Evolutionary conservation across 2,113 vertebrate genomes (phyloP), one percentile per base, ranked within the genome.

Genomic region (Siniperca chuatsi): DNA sequence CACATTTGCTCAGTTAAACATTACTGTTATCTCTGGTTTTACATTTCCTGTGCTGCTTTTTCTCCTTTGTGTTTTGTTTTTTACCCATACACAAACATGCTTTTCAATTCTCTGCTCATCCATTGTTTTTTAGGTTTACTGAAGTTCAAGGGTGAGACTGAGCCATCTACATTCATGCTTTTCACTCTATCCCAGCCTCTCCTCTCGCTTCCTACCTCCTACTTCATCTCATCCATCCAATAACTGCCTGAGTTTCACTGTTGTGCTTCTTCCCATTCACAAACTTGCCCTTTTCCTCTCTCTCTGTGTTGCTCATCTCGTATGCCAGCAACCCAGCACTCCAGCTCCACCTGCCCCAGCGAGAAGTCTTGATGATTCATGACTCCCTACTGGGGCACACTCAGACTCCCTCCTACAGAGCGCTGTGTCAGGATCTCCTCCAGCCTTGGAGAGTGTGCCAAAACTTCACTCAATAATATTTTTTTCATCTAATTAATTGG

Each of bases 341-440:
- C 0, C 44, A 57, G 25, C 60, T 72, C 67, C 66, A 73, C 69
- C 33, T 69, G 50, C 54, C 65, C 73, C 44, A 35, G 11, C 21
- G 1, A 72, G 71, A 20, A 80, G 68, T 74, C 54, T 64, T 70
- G 66, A 61, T 88, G 75, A 82, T 50, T 82, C 67, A 73, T 48
- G 71, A 54, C 55, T 74, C 62, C 78, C 75, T 29, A 44, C 81
- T 76, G 81, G 44, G 40, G 23, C n/a, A n/a, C 10, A 58, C 55
- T 84, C 68, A 87, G 79, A 82, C 42, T 0, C 75, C 72, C 1
- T 52, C 76, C 80, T 54, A 42, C 75, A 25, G 79, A 89, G 46
- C 2, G 2, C 52, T 64, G 16, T 50, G 67, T 54, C 46, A 74
- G 62, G 64, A 73, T 68, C 37, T 48, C 65, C 78, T 82, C 61